Base-by-base conservation (phyloP, 2,113 vertebrate species). In the Seriola dumerili region DNA sequence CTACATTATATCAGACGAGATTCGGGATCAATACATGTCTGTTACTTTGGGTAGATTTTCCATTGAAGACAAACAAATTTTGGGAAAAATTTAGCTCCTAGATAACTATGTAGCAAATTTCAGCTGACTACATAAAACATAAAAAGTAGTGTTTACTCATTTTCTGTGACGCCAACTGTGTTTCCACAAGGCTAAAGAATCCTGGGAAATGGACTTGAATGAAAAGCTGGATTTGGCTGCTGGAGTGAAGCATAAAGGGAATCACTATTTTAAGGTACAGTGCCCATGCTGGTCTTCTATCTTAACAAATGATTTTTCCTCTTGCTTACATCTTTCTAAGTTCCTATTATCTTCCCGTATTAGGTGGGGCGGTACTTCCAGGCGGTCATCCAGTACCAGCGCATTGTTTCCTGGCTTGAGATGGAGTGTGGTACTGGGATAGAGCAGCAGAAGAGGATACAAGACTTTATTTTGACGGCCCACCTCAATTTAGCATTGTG, bases 401-500 rank as follows among this genome's bases (percentile, higher is more conserved):
- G 97, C 86, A 97, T 99, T 0, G 93, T 98, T 42, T 95, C 94
- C 80, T 99, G 97, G 97, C 89, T 99, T 52, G 97, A 99, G 82
- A 97, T 98, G 96, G 97, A 99, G 89, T 97, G 96, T 1, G 96
- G 96, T 9, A 80, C 91, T 7, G 96, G 95, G 0, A 92, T 93
- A 3, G 96, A 97, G 69, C 96, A 99, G 58, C 96, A 96, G 0
- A 95, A 96, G 89, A 94, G 88, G 46, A 96, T 97, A 0, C 94
- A 96, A 14, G 94, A 95, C 0, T 95, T 97, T 40, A 85, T 97
- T 21, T 87, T 97, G 50, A 96, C 96, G 10, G 95, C 97, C 57
- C 96, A 98, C 88, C 96, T 99, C 74, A 99, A 99, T 90, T 92
- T 99, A 86, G 97, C 97, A 16, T 94, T 99, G 95, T 99, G 98